phyloP scores from a whole-genome alignment of 2,797 vertebrate species.

The Masticophis lateralis region DNA sequence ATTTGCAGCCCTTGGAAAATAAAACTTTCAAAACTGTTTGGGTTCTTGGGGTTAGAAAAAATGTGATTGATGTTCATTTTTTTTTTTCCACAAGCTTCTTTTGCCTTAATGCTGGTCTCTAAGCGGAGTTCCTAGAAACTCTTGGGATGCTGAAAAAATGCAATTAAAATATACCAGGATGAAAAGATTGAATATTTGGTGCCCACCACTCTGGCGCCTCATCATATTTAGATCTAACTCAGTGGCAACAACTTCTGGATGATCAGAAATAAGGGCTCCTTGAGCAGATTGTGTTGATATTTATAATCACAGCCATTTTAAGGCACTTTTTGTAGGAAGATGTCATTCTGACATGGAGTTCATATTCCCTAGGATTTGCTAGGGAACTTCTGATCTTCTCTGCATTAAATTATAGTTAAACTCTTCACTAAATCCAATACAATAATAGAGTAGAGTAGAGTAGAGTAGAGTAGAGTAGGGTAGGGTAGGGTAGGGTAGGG shows the following conservation, averaged over 20 bases:
- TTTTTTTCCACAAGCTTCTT: not conserved
- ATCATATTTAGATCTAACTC: not conserved
- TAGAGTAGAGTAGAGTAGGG: too few relatives aligned
- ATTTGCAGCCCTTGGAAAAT: not conserved
- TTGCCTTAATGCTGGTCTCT: not conserved
- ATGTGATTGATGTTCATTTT: not conserved
- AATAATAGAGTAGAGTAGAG: too few relatives aligned
- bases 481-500: too few relatives aligned
- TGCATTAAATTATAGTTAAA: not conserved
- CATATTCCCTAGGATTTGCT: not conserved
- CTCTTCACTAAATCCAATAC: not conserved
- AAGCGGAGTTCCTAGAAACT: not conserved
- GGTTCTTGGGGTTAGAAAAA: not conserved
- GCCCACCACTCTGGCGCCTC: not conserved
- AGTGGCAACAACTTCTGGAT: not conserved
- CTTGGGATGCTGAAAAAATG: not conserved
- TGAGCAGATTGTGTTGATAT: not conserved
- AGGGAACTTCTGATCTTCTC: not conserved
- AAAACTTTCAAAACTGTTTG: not conserved
- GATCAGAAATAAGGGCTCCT: not conserved
- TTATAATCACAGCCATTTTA: not conserved
- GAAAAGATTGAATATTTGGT: not conserved
- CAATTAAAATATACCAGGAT: not conserved
- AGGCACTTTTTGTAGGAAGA: not conserved
- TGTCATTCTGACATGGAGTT: not conserved